These are phyloP conservation scores for Leiothrix lutea DNA, from an alignment of 2,113 vertebrate genomes.

Conservation along the genomic window DNA sequence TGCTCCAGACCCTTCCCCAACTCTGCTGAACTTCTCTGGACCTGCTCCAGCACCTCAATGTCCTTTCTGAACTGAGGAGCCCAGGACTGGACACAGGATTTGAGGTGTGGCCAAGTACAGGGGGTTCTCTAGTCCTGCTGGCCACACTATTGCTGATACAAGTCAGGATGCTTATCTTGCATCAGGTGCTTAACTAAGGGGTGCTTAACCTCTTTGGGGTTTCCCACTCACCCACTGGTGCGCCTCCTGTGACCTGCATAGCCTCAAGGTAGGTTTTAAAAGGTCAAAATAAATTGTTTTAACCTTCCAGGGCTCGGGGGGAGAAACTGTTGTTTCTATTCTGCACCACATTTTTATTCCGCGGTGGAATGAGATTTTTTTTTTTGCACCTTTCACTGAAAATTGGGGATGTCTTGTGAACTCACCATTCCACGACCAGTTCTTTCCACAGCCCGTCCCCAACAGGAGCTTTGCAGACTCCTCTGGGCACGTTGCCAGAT, in stretches of 20 bases:
- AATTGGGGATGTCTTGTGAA: not conserved
- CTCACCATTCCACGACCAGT: accelerated
- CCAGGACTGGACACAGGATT: not conserved
- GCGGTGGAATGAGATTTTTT: not conserved
- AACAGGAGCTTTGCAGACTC: not conserved
- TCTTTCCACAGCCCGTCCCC: not conserved
- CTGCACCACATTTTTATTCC: not conserved
- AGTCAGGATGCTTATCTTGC: not conserved
- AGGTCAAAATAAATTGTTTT: not conserved
- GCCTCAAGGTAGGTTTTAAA: not conserved
- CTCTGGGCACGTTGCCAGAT: not conserved
- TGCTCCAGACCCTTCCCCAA: not conserved
- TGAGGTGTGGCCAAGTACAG: not conserved
- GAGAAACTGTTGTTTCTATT: not conserved
- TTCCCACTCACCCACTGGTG: not conserved
- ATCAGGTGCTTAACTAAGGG: not conserved
- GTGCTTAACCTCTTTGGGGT: not conserved
- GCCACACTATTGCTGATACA: not conserved
- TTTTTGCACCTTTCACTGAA: not conserved
- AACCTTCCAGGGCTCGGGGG: accelerated
- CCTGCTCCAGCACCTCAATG: not conserved
- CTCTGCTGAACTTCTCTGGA: not conserved
- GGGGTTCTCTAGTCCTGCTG: not conserved
- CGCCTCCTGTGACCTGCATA: not conserved
- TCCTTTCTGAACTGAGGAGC: not conserved